Percentiles rank a stretch among this genome's conserved stretches.
These are phyloP conservation scores for Aporophyla nigra DNA, from an alignment of 2,888 invertebrate species.

Conservation along the genomic window DNA sequence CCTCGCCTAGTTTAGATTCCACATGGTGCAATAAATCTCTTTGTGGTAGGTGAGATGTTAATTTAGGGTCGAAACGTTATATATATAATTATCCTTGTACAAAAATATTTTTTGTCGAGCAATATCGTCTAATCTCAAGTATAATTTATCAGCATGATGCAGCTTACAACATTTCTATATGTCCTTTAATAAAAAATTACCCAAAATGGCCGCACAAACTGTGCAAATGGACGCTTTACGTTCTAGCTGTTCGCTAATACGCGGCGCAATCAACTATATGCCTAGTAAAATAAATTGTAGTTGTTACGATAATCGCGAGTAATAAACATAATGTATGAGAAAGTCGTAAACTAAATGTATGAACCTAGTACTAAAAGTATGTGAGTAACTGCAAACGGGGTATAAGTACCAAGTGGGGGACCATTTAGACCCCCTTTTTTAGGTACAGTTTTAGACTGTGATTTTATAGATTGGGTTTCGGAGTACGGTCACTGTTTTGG, in stretches of 20 bases:
- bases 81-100: too few species aligned
- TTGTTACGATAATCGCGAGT: constrained; percentile 71
- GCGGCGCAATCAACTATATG: constrained; percentile 49
- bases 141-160: too few species aligned
- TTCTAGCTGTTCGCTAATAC: constrained; percentile 46
- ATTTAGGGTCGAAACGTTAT: too few species aligned
- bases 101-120: background rate
- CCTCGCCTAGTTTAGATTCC: too few species aligned
- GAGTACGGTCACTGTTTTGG: background rate
- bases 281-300: constrained; percentile 66
- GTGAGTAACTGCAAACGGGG: constrained; percentile 16
- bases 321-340: constrained; percentile 72
- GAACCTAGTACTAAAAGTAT: constrained; percentile 55
- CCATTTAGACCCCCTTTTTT: background rate
- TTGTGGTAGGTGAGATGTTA: too few species aligned
- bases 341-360: constrained; percentile 69
- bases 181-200: constrained; percentile 8
- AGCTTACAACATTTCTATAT: background rate
- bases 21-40: too few species aligned
- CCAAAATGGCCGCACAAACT: constrained; percentile 12
- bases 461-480: background rate
- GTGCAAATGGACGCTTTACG: constrained; percentile 41
- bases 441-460: background rate
- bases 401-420: background rate
- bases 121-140: background rate